Evolutionary conservation across 2,888 invertebrate species (phyloP).

Genomic region (Dermolepida albohirtum): DNA sequence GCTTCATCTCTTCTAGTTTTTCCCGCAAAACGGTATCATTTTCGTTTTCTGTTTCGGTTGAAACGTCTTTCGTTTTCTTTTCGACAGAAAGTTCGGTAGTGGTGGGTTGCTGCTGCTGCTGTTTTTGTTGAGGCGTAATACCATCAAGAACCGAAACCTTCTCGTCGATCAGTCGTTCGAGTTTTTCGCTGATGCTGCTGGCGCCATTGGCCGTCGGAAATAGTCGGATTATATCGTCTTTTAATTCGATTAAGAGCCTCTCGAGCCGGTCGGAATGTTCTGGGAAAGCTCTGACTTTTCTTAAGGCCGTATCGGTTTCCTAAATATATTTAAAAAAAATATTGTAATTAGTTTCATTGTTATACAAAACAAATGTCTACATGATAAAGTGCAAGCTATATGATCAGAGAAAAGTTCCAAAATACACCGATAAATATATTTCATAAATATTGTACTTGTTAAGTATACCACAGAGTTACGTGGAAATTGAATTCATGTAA

Average conservation of each 20-base stretch:
- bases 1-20: constrained; percentile 59
- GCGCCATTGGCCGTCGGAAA: constrained; percentile 47
- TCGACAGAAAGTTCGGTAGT: neutral
- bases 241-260: constrained; percentile 64
- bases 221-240: constrained; percentile 56
- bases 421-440: no score
- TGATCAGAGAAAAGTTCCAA: no score
- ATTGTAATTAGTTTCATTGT: neutral
- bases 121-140: neutral
- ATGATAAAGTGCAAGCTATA: no score
- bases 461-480: no score
- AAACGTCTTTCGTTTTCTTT: constrained; percentile 41
- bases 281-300: constrained; percentile 59
- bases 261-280: constrained; percentile 67
- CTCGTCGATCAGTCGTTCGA: constrained; percentile 42
- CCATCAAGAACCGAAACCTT: constrained; percentile 8
- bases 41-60: constrained; percentile 49
- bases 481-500: no score
- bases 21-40: constrained; percentile 50
- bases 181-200: constrained; percentile 34
- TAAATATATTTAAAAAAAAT: constrained; percentile 10
- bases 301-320: constrained; percentile 41
- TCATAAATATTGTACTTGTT: no score
- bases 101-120: constrained; percentile 1
- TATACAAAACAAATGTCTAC: no score